Evolutionary conservation across 1,140 invertebrate genomes (phyloP).

Genomic region (Heliconius melpomene): DNA sequence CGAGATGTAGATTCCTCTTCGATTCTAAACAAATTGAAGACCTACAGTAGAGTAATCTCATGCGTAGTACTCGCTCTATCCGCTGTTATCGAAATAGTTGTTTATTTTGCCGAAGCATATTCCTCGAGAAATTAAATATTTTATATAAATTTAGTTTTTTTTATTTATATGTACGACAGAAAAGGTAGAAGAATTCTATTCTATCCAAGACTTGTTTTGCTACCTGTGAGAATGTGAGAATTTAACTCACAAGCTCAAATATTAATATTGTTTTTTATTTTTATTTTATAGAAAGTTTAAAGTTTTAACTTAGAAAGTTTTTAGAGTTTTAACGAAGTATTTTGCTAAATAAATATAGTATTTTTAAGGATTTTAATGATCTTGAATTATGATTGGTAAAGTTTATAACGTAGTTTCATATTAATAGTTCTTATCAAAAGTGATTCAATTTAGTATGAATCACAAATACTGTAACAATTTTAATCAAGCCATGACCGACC

Average conservation of each 20-base stretch:
- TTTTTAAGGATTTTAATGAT: neutral
- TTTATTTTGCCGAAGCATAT: constrained; percentile 55
- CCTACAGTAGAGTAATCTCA: constrained; percentile 53
- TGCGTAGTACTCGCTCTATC: constrained; percentile 52
- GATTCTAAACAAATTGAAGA: constrained; percentile 43
- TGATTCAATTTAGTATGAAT: neutral
- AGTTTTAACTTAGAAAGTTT: no score
- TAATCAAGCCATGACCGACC: no score
- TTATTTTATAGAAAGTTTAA: no score
- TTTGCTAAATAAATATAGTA: neutral
- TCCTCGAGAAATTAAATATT: constrained; percentile 20
- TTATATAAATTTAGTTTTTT: neutral
- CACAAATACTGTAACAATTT: no score
- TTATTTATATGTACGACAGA: no score
- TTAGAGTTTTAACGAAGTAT: no score
- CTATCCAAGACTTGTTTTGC: no score
- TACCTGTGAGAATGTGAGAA: no score
- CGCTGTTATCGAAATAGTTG: constrained; percentile 54
- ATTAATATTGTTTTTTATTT: no score
- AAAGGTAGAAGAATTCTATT: no score
- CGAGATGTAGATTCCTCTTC: constrained; percentile 40
- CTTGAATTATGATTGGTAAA: neutral
- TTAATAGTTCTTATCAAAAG: neutral
- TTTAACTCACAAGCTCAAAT: no score
- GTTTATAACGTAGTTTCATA: neutral